Conservation (phyloP, 2,113 vertebrate genomes). For the Indri indri region DNA sequence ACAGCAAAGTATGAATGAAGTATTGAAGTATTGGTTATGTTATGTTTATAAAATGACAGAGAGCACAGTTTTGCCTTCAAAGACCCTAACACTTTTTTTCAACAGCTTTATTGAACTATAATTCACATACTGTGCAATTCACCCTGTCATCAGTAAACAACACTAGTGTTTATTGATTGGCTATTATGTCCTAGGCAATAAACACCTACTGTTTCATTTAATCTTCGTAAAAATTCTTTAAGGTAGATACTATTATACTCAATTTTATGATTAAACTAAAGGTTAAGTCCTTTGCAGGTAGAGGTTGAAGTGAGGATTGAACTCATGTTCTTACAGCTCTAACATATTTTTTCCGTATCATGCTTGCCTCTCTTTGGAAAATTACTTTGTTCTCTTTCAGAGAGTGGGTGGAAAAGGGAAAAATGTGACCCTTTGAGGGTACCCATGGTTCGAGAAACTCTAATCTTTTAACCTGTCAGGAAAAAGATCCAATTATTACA, state of each 20-base stretch:
- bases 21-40: background rate
- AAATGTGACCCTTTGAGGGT: background rate
- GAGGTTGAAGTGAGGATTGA: constrained; percentile 27
- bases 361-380: background rate
- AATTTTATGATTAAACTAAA: constrained; percentile 23
- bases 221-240: constrained; percentile 44
- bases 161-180: background rate
- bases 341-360: background rate
- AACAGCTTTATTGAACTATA: background rate
- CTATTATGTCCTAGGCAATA: constrained; percentile 6
- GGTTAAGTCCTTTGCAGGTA: background rate
- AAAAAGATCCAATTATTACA: background rate
- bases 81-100: background rate
- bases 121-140: background rate
- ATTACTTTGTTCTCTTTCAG: background rate
- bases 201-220: constrained; percentile 9
- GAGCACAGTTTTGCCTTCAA: constrained; percentile 1
- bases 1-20: background rate
- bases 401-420: background rate
- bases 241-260: background rate
- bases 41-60: background rate
- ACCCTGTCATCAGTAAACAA: background rate
- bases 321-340: background rate
- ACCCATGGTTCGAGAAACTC: background rate
- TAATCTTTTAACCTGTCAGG: background rate